These are phyloP conservation scores for Galeopterus variegatus DNA, from an alignment of 2,113 vertebrate genomes.

Conservation along the genomic window DNA sequence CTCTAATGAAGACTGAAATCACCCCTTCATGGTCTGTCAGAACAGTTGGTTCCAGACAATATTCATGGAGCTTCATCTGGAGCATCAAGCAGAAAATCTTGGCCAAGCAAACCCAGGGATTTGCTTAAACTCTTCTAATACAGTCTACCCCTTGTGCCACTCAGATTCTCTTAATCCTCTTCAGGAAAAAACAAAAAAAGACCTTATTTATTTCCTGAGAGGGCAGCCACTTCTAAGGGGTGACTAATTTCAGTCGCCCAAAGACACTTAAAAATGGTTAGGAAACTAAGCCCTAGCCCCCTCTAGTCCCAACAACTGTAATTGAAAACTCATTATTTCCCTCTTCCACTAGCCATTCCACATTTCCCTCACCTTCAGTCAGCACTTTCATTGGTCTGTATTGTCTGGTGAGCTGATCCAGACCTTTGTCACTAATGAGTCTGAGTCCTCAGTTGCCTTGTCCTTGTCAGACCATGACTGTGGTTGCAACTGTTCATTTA, in stretches of 20 bases:
- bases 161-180: background rate
- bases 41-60: background rate
- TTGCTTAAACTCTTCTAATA: background rate
- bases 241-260: background rate
- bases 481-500: background rate
- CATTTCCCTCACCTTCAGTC: background rate
- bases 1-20: background rate
- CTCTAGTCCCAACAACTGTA: background rate
- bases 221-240: background rate
- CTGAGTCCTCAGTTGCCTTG: background rate
- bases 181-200: background rate
- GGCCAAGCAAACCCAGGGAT: background rate
- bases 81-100: background rate
- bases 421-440: background rate
- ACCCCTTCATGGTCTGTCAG: background rate
- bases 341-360: background rate
- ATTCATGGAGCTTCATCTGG: background rate
- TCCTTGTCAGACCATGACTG: background rate
- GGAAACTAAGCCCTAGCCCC: background rate
- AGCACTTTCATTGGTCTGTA: background rate
- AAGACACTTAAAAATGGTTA: background rate
- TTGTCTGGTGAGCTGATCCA: background rate
- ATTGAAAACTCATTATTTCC: background rate
- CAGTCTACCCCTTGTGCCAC: background rate
- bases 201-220: background rate